Base-by-base conservation (phyloP, 2,113 vertebrate genomes). In the Pelvicachromis taeniatus region DNA sequence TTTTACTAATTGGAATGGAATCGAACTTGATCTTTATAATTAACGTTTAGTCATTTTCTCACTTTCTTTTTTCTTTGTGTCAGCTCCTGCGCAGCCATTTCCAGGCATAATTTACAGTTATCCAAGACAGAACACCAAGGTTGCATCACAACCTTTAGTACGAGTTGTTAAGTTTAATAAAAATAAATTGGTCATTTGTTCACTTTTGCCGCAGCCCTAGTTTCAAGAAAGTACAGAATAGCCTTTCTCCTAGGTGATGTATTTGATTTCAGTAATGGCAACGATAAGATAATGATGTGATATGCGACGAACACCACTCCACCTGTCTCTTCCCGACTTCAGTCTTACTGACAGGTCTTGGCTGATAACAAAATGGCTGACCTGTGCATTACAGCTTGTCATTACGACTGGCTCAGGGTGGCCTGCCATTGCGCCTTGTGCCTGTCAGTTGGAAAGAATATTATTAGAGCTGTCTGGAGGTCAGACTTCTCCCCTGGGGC, bases 381-480 rank as follows among this genome's bases (percentile, higher is more conserved):
- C 93, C 63, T 85, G 85, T 87, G 90, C 91, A 87, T 83, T 91
- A 81, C 81, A 59, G 83, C 83, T 33, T 89, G 87, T 93, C 94
- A 93, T 90, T 92, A 91, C 19, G 26, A 77, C 81, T 55, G 19
- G 35, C 58, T 88, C 85, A 78, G 80, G 84, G 86, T 90, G 88
- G 78, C 73, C 50, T 93, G 89, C 55, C 85, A 85, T 91, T 56
- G 75, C 10, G 23, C 70, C 78, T 84, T 48, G 84, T 58, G 81
- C 82, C 89, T 82, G 59, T 93, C 84, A 87, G 88, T 85, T 21
- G 86, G 81, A 88, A 77, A 58, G 87, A 86, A 88, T 91, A 94
- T 93, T 93, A 94, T 95, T 95, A 94, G 90, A 93, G 91, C 88
- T 90, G 93, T 92, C 91, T 93, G 59, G 84, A 92, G 93, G 93